Evolutionary conservation across 1,140 invertebrate genomes (phyloP), one percentile per base, ranked within the genome.

Genomic region (Brachionus manjavacas): DNA sequence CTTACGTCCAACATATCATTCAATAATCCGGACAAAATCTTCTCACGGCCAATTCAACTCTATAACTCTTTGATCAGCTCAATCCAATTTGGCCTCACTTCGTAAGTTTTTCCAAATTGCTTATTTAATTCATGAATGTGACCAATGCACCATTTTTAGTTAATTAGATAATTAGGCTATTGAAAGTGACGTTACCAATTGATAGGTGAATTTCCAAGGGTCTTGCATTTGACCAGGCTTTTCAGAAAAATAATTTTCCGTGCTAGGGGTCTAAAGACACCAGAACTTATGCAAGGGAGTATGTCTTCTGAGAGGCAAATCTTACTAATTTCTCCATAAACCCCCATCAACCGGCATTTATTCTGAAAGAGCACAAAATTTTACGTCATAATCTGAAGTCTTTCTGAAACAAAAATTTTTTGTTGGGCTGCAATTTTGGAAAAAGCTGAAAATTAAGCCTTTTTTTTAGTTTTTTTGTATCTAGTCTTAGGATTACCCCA

Each of bases 1-100:
- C 23, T 81, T 9, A 60, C 52, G 0, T 81, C 79, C n/a, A 60
- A 68, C 25, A 68, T 81, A 9, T 12, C 52, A 23, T 39, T 20
- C 12, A 64, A 60, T 68, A 81, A 68, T 31, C 28, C 79, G 8
- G 23, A 64, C n/a, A 64, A 60, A 68, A 41, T 81, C 3, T 81
- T 64, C 31, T 25, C 20, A 0, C 52, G 39, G 39, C 41, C 79
- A 43, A 35, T 81, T 14, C 28, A 60, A 6, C 39, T 81, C 20
- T 81, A 64, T 31, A 43, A 68, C 8, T 64, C 8, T 39, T 14
- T 81, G 31, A 46, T 81, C 9, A 81, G 35, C 39, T 81, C 79
- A 7, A 81, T 81, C 52, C n/a, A 81, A 68, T 81, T 23, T 68
- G 79, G 79, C 1, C 31, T 81, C 1, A 35, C 52, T 31, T 81